Evolutionary conservation across 2,888 invertebrate species (phyloP).

Genomic region (Macrosiphum euphorbiae): DNA sequence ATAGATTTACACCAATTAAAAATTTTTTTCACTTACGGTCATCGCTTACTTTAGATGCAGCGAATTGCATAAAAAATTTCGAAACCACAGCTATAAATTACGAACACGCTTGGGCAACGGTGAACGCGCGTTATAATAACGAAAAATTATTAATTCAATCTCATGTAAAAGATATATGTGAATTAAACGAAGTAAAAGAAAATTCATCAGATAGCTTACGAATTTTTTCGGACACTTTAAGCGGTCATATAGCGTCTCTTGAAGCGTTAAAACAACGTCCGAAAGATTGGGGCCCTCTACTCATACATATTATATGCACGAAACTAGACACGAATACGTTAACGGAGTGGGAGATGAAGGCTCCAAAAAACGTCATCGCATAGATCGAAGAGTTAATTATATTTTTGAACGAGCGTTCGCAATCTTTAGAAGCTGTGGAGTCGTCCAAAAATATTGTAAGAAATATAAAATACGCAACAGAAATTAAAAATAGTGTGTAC

Average conservation of each 20-base stretch:
- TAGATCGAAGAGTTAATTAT: neutral
- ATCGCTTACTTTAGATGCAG: neutral
- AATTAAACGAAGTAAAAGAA: neutral
- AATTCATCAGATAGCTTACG: neutral
- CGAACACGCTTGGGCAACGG: neutral
- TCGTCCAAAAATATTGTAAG: neutral
- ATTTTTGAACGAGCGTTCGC: neutral
- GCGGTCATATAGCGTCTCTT: neutral
- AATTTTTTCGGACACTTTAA: neutral
- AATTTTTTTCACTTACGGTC: constrained; percentile 15
- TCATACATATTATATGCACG: neutral
- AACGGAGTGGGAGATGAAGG: neutral
- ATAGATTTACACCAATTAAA: neutral
- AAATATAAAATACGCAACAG: no score
- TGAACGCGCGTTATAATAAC: neutral
- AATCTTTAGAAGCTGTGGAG: neutral
- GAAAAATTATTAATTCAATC: neutral
- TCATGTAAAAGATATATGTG: neutral
- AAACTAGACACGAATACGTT: neutral
- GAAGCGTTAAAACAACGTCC: neutral
- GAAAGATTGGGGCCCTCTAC: neutral
- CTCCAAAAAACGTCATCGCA: neutral
- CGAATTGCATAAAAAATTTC: neutral
- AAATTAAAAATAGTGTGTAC: no score
- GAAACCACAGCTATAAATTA: neutral